Evolutionary conservation across 2,797 vertebrate genomes (phyloP), one percentile per base, ranked within the genome.

Genomic region (Brachyrhaphis roseni): DNA sequence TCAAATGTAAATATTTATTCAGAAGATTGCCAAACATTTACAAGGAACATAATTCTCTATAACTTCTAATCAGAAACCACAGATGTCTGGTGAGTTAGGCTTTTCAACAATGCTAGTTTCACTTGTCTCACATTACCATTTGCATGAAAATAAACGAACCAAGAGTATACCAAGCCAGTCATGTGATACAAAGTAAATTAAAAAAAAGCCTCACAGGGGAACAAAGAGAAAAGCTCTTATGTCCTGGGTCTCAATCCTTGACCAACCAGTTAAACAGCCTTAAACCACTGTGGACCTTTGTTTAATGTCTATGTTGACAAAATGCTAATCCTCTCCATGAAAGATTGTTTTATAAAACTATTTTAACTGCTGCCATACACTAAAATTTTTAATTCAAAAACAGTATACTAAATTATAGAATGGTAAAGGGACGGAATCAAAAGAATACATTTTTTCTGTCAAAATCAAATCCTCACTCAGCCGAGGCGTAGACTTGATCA

Each of bases 231-330:
- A 0, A 47, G 28, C 46, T 3, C 78, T 64, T 23, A n/a, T 55
- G 75, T 79, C 53, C 76, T 8, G n/a, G 68, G 45, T 84, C 73
- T 72, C 18, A 18, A 6, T 81, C 70, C 79, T 47, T 53, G 83
- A 70, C 53, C 59, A 75, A 89, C 89, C 84, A 78, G 86, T 89
- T 80, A 5, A 68, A 82, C 88, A 55, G 79, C 81, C 83, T 73
- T 51, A 74, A 11, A 23, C 31, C 16, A 47, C 18, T 66, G 23
- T 31, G 70, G 83, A 20, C 13, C 6, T 59, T 41, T 23, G 68
- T 34, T 53, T 55, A 28, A 28, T 77, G 57, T 46, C 53, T 28
- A 47, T 47, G 46, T 81, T 78, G 28, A 74, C 13, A 76, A 8
- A 68, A 18, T 12, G 13, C 11, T 10, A 75, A 76, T 47, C 55